These are phyloP conservation scores for Acrobasis suavella DNA, from an alignment of 2,888 invertebrate species.

Conservation along the genomic window DNA sequence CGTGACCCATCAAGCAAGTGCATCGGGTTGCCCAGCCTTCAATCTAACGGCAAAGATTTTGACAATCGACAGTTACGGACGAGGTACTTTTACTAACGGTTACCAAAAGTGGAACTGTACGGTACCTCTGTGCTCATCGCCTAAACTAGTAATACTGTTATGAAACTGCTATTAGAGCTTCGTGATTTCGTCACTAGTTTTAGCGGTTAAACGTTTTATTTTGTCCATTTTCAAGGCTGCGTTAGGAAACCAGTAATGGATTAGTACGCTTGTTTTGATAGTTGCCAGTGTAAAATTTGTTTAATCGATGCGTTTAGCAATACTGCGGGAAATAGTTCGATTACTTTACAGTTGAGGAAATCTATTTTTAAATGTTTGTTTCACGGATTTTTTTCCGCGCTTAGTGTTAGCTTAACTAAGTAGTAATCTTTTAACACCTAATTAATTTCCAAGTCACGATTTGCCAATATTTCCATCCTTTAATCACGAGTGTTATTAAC, in stretches of 20 bases:
- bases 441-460: neutral
- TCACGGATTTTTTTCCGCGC: neutral
- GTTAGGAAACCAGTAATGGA: constrained; percentile 42
- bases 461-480: neutral
- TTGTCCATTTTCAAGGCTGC: constrained; percentile 49
- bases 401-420: neutral
- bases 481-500: neutral
- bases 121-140: constrained; percentile 73
- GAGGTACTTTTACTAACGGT: constrained; percentile 69
- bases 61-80: constrained; percentile 60
- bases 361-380: neutral
- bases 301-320: constrained; percentile 26
- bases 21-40: neutral
- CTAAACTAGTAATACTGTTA: constrained; percentile 77
- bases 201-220: constrained; percentile 46
- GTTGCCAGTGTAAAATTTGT: constrained; percentile 21
- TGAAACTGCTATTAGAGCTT: constrained; percentile 68
- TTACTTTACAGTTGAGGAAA: neutral
- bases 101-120: constrained; percentile 76
- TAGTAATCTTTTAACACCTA: neutral
- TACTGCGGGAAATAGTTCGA: neutral
- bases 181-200: constrained; percentile 71
- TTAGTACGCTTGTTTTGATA: constrained; percentile 3
- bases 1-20: constrained; percentile 16
- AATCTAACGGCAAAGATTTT: constrained; percentile 58